Evolutionary conservation across 1,140 invertebrate species (phyloP).

Genomic region (Coptotermes formosanus): DNA sequence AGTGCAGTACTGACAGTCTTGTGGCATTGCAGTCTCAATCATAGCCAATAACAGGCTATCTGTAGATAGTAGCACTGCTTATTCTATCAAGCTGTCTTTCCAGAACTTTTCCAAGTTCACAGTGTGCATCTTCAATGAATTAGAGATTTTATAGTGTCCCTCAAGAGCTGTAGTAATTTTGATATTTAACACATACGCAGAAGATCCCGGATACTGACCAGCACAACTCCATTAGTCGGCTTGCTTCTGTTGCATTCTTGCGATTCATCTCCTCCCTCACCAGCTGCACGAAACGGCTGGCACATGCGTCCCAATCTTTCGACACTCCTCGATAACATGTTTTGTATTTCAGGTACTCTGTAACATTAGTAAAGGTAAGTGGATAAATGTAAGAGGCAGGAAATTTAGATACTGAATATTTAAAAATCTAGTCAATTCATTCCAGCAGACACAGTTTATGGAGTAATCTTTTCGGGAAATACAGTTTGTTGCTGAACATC

Average conservation of each 20-base stretch:
- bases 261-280: constrained; percentile 40
- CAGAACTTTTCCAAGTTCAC: no score
- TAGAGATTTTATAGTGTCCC: no score
- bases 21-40: no score
- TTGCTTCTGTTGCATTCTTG: constrained; percentile 35
- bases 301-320: constrained; percentile 40
- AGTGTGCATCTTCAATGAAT: no score
- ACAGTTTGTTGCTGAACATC: no score
- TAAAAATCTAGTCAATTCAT: background rate
- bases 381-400: background rate
- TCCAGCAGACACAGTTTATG: background rate
- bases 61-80: no score
- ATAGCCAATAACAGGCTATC: no score
- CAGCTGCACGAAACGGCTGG: constrained; percentile 38
- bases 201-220: constrained; percentile 36
- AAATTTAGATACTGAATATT: background rate
- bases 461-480: background rate
- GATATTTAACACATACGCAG: no score
- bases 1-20: no score
- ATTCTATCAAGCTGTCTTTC: no score
- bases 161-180: no score
- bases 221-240: constrained; percentile 39
- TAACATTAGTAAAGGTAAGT: constrained; percentile 18
- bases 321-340: constrained; percentile 40
- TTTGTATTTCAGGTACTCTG: constrained; percentile 42